Percentiles rank a stretch among this genome's conserved stretches.
phyloP scores from a whole-genome alignment of 2,113 vertebrate genomes.

The Pelusios castaneus region DNA sequence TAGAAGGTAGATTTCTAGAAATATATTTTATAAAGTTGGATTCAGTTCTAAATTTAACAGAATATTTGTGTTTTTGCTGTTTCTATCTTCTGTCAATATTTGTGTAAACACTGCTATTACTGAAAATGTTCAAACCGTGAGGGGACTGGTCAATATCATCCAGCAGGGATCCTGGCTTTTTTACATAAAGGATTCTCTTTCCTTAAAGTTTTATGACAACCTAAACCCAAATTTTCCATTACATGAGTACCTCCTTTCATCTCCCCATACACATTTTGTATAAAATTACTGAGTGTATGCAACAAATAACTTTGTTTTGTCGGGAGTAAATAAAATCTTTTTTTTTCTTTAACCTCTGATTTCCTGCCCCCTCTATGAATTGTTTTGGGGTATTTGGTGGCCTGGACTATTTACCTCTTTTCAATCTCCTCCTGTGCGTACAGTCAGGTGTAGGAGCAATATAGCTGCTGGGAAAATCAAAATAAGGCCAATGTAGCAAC shows the following conservation, averaged over 20 bases:
- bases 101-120: neutral
- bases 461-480: neutral
- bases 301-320: neutral
- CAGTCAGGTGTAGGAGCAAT: neutral
- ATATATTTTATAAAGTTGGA: neutral
- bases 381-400: neutral
- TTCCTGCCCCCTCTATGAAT: neutral
- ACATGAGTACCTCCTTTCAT: neutral
- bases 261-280: neutral
- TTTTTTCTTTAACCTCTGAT: neutral
- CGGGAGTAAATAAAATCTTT: neutral
- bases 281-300: neutral
- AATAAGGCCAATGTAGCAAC: neutral
- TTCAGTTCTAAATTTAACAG: slow-evolving; percentile 12
- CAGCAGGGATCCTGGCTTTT: neutral
- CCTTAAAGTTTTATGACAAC: neutral
- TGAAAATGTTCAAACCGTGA: slow-evolving; percentile 1
- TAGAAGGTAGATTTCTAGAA: slow-evolving; percentile 12
- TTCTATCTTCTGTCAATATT: neutral
- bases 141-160: neutral
- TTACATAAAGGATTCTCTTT: neutral
- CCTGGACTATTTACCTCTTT: neutral
- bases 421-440: neutral
- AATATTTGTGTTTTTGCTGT: neutral
- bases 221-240: neutral